Evolutionary conservation across 2,113 vertebrate species (phyloP).

Genomic region (Halichoerus grypus): DNA sequence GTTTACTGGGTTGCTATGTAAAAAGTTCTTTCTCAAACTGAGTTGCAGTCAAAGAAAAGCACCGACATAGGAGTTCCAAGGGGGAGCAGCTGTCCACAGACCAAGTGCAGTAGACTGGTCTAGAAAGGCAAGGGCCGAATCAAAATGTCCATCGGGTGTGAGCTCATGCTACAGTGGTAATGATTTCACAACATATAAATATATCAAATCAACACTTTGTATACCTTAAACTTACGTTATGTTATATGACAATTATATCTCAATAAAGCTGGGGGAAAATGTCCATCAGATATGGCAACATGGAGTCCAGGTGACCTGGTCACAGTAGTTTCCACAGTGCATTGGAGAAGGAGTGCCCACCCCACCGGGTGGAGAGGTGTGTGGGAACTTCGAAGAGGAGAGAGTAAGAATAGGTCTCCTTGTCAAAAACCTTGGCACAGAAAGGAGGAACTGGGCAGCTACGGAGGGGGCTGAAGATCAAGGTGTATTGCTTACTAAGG

Average conservation of each 20-base stretch:
- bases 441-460: background rate
- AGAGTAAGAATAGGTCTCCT: background rate
- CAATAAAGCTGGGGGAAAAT: background rate
- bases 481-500: background rate
- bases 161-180: background rate
- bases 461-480: background rate
- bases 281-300: background rate
- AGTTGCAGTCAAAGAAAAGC: background rate
- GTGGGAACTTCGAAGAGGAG: background rate
- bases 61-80: background rate
- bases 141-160: too few relatives aligned
- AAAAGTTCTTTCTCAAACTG: background rate
- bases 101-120: background rate
- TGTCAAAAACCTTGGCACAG: background rate
- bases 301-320: rapidly evolving
- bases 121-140: background rate
- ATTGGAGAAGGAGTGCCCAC: background rate
- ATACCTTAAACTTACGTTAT: background rate
- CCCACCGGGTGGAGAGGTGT: rapidly evolving
- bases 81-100: background rate
- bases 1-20: background rate
- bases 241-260: background rate
- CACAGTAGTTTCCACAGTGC: rapidly evolving
- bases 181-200: background rate
- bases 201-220: background rate